phyloP scores from a whole-genome alignment of 2,797 vertebrate genomes.

The Lepus townsendii region DNA sequence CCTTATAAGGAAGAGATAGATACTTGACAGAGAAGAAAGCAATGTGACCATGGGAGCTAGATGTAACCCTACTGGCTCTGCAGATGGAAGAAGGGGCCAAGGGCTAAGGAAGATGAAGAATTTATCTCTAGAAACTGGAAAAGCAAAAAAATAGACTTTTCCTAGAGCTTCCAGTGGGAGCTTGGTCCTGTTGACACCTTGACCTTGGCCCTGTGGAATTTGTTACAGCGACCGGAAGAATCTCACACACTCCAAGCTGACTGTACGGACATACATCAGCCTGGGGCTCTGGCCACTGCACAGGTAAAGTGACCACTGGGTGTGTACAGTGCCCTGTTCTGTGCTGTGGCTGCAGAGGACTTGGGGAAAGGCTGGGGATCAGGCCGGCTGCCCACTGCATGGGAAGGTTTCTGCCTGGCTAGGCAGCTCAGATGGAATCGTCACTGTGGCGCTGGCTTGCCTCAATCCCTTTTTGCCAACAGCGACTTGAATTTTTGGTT shows the following conservation, averaged over 20 bases:
- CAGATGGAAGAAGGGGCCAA: not conserved
- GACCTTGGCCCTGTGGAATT: not conserved
- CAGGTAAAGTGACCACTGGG: not conserved
- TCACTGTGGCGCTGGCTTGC: no score
- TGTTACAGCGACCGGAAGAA: not conserved
- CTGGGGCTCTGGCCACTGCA: not conserved
- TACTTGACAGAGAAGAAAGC: not conserved
- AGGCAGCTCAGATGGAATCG: no score
- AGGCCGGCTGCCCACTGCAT: not conserved
- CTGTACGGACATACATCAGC: not conserved
- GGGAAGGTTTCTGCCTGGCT: not conserved
- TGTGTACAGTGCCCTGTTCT: not conserved
- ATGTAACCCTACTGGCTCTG: not conserved
- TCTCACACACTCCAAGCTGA: not conserved
- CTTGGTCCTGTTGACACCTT: not conserved
- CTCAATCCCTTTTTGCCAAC: no score
- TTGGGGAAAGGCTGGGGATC: not conserved
- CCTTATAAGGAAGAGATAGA: not conserved
- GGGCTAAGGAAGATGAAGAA: not conserved
- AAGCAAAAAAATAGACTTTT: not conserved
- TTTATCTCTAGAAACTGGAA: not conserved
- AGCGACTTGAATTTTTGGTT: no score
- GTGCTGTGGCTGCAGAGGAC: not conserved
- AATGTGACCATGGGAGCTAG: not conserved
- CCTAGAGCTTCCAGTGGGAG: not conserved